phyloP scores from a whole-genome alignment of 2,113 vertebrate genomes.

The Hassar affinis region DNA sequence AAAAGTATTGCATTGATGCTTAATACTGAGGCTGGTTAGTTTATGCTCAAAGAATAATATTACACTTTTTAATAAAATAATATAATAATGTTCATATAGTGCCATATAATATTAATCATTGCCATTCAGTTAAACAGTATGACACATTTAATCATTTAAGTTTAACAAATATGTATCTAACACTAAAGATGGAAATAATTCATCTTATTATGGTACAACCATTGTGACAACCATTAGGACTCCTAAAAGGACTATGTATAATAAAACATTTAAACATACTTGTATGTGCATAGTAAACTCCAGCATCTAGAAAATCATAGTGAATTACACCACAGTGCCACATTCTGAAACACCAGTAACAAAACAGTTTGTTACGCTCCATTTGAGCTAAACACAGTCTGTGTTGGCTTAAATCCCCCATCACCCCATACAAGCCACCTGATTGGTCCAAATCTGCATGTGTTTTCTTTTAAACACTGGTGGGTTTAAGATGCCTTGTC shows the following conservation, averaged over 20 bases:
- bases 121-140: background rate
- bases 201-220: background rate
- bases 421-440: constrained; percentile 16
- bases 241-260: background rate
- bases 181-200: background rate
- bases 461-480: constrained; percentile 43
- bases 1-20: background rate
- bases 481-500: constrained; percentile 23
- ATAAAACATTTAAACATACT: background rate
- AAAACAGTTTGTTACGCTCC: constrained; percentile 2
- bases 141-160: background rate
- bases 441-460: constrained; percentile 40
- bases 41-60: background rate
- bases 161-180: background rate
- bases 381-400: constrained; percentile 25
- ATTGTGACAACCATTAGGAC: background rate
- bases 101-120: background rate
- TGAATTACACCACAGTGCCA: background rate
- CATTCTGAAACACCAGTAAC: constrained; percentile 9
- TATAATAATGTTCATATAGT: background rate
- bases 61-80: no score
- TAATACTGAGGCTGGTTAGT: background rate
- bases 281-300: background rate
- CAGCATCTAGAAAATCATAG: background rate
- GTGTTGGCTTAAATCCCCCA: constrained; percentile 13